Evolutionary conservation across 1,140 invertebrate species (phyloP).

Genomic region (Drosophila cardini): DNA sequence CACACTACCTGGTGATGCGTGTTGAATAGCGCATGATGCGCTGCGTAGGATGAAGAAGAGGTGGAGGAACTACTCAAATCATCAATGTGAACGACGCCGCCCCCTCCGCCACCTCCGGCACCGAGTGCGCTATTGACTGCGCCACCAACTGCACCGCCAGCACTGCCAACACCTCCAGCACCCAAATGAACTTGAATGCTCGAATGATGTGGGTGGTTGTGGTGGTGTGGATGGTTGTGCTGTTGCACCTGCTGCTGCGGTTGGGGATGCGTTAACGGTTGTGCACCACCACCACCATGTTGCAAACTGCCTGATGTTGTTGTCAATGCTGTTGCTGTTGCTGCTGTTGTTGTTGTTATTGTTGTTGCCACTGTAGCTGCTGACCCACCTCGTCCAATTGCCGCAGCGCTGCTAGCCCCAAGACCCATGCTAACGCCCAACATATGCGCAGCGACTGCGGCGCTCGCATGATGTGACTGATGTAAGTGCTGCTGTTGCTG

Average conservation of each 20-base stretch:
- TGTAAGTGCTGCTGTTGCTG: constrained; percentile 50
- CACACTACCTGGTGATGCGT: constrained; percentile 81
- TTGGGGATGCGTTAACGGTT: constrained; percentile 18
- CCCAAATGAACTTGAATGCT: constrained; percentile 70
- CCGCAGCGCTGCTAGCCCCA: constrained; percentile 33
- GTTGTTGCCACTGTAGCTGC: constrained; percentile 55
- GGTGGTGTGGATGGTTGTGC: constrained; percentile 42
- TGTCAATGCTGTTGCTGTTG: constrained; percentile 61
- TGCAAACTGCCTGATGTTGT: constrained; percentile 61
- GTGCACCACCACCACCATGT: constrained; percentile 29
- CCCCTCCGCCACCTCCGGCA: constrained; percentile 35
- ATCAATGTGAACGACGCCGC: constrained; percentile 51
- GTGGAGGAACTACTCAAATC: constrained; percentile 78
- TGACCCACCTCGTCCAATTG: constrained; percentile 81
- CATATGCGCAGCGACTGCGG: constrained; percentile 65
- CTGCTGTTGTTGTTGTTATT: constrained; percentile 56
- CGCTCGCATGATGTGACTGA: constrained; percentile 58
- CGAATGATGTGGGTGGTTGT: constrained; percentile 49
- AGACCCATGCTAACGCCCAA: constrained; percentile 52
- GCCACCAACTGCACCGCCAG: constrained; percentile 33
- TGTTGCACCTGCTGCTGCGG: constrained; percentile 38
- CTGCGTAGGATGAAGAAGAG: constrained; percentile 58
- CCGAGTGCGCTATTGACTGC: constrained; percentile 10
- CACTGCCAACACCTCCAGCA: constrained; percentile 26
- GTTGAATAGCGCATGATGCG: constrained; percentile 75